Conservation (phyloP, 2,888 invertebrate genomes). For the Synergus japonicus region DNA sequence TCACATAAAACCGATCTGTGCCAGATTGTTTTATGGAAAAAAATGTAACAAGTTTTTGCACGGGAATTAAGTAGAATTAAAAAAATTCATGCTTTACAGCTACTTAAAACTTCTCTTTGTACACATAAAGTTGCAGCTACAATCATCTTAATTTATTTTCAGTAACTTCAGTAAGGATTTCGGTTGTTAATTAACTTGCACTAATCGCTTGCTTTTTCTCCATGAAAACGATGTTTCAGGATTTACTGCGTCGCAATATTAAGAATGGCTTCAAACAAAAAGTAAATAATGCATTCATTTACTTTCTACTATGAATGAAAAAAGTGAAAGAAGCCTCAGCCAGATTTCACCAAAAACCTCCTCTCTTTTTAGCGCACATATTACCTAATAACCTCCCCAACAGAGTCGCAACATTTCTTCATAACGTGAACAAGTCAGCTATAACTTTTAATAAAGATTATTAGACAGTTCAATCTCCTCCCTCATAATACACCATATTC, state of each 20-base stretch:
- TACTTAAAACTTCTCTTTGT: too few relatives aligned
- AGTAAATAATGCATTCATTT: neutral
- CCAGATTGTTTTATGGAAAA: too few relatives aligned
- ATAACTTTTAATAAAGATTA: slow-evolving; percentile 45
- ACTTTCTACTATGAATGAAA: neutral
- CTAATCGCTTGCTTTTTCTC: too few relatives aligned
- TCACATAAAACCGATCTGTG: too few relatives aligned
- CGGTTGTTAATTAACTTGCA: too few relatives aligned
- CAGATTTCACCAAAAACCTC: slow-evolving; percentile 47
- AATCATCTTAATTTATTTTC: too few relatives aligned
- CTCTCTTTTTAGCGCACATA: slow-evolving; percentile 66
- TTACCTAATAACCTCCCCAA: slow-evolving; percentile 36
- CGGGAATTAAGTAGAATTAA: too few relatives aligned
- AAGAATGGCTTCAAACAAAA: slow-evolving; percentile 59
- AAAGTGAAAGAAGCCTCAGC: neutral
- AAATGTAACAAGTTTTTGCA: too few relatives aligned
- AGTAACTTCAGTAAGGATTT: too few relatives aligned
- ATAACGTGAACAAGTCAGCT: slow-evolving; percentile 50
- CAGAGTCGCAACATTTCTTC: slow-evolving; percentile 40
- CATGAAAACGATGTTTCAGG: too few relatives aligned
- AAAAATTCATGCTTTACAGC: too few relatives aligned
- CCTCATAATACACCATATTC: slow-evolving; percentile 18
- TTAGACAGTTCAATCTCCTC: slow-evolving; percentile 37
- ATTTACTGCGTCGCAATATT: neutral
- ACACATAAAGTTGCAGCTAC: too few relatives aligned